Evolutionary conservation across 1,140 invertebrate genomes (phyloP).

Genomic region (Bombus cullumanus): DNA sequence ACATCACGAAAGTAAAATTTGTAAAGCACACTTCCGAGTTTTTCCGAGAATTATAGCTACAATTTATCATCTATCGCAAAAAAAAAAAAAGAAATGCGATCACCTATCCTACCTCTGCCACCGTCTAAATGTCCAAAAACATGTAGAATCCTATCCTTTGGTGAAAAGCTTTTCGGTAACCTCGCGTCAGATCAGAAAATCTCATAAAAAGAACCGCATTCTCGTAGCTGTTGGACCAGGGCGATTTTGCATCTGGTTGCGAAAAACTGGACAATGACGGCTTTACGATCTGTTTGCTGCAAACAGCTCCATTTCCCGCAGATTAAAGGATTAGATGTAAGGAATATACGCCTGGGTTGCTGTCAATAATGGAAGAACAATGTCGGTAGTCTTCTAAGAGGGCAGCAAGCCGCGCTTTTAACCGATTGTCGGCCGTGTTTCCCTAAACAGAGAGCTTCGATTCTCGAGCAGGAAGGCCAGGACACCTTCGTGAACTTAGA

Average conservation of each 20-base stretch:
- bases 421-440: slow-evolving; percentile 67
- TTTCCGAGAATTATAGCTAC: no score
- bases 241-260: slow-evolving; percentile 61
- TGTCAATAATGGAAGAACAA: slow-evolving; percentile 79
- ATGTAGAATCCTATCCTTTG: no score
- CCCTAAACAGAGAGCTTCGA: slow-evolving; percentile 68
- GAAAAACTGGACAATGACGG: slow-evolving; percentile 67
- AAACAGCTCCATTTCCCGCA: slow-evolving; percentile 78
- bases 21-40: no score
- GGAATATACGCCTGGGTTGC: slow-evolving; percentile 74
- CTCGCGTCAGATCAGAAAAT: background rate
- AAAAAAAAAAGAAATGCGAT: no score
- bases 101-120: no score
- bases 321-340: slow-evolving; percentile 81
- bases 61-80: no score
- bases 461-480: background rate
- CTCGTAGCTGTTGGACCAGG: background rate
- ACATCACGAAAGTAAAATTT: no score
- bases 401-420: slow-evolving; percentile 18
- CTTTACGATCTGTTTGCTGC: slow-evolving; percentile 74
- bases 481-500: no score
- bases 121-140: no score
- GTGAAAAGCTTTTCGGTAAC: background rate
- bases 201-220: background rate
- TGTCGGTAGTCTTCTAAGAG: slow-evolving; percentile 49